Base-by-base conservation (phyloP, 2,888 invertebrate species). In the Agonopterix heracliana region DNA sequence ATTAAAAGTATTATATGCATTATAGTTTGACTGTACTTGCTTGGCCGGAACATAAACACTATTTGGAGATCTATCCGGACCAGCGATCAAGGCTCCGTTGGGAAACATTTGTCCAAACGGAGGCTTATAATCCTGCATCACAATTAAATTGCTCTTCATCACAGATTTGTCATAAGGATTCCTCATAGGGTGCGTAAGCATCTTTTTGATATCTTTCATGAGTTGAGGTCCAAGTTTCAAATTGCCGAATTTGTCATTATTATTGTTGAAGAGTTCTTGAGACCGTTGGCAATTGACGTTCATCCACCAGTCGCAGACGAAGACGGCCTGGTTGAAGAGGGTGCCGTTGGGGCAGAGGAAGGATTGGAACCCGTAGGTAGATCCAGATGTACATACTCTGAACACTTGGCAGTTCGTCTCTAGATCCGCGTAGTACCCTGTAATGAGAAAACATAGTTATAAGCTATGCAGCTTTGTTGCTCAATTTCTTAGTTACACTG, bases 231-330 rank as follows among this genome's bases (percentile, higher is more conserved):
- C 90, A 45, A 90, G 60, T 63, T 83, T 81, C 13, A 90, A 71
- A 51, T 82, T 86, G 48, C 71, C 86, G 26, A 85, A 83, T 54
- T 85, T 83, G 41, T 88, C 78, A 42, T 87, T 88, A 52, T 81
- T 81, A 26, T 66, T 71, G 53, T 78, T 85, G 54, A 83, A 81
- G 4, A 72, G 60, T 50, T 81, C 74, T 50, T 78, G 74, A 2
- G 90, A 83, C 34, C 81, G 68, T 36, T 83, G 76, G 59, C 92
- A 92, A 55, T 91, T 87, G 0, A 92, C 92, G 59, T 91, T 91
- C 80, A 89, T 91, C 92, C 92, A 92, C 92, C 92, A 92, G 61
- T 92, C 92, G 59, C 92, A 92, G 2, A 92, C 92, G 51, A 91
- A 84, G 2, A 92, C 85, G 45, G 90, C 90, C 74, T 93, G 93